Evolutionary conservation across 2,113 vertebrate genomes (phyloP).

Genomic region (Cyprinodon variegatus): DNA sequence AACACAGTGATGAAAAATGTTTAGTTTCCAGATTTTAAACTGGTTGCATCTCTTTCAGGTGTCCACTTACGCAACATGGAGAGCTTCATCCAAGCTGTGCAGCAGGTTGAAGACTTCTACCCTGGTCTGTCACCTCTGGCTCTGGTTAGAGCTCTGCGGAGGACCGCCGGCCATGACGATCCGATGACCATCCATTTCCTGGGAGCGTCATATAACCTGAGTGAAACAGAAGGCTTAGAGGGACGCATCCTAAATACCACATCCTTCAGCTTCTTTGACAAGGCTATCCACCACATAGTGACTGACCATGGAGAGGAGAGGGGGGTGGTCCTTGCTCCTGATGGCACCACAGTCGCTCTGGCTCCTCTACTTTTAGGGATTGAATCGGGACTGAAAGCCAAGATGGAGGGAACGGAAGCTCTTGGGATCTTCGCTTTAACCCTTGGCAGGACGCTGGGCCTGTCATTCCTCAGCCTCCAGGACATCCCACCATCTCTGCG

Average conservation of each 20-base stretch:
- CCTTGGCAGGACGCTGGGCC: slow-evolving; percentile 75
- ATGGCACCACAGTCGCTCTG: slow-evolving; percentile 85
- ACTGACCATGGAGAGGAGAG: slow-evolving; percentile 54
- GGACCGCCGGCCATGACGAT: slow-evolving; percentile 52
- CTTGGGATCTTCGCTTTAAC: slow-evolving; percentile 72
- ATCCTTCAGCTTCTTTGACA: slow-evolving; percentile 65
- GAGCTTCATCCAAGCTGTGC: slow-evolving; percentile 74
- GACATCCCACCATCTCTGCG: slow-evolving; percentile 11
- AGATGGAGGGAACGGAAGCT: slow-evolving; percentile 1
- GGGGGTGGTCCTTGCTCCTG: slow-evolving; percentile 82
- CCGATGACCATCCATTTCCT: slow-evolving; percentile 65
- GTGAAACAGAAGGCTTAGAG: slow-evolving; percentile 34
- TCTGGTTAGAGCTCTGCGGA: slow-evolving; percentile 54
- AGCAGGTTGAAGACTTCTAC: slow-evolving; percentile 70
- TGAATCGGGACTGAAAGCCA: slow-evolving; percentile 72
- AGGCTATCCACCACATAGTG: slow-evolving; percentile 63
- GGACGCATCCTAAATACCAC: slow-evolving; percentile 5
- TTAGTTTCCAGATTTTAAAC: not conserved
- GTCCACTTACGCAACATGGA: slow-evolving; percentile 75
- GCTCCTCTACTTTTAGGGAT: slow-evolving; percentile 80
- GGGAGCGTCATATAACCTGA: slow-evolving; percentile 46
- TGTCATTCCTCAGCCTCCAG: slow-evolving; percentile 76
- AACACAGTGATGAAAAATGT: not conserved
- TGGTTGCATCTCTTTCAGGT: slow-evolving; percentile 51
- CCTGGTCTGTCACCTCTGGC: slow-evolving; percentile 30